These are phyloP conservation scores for Pocillopora damicornis DNA, from an alignment of 64 coral and sea anemone genomes.

Conservation along the genomic window DNA sequence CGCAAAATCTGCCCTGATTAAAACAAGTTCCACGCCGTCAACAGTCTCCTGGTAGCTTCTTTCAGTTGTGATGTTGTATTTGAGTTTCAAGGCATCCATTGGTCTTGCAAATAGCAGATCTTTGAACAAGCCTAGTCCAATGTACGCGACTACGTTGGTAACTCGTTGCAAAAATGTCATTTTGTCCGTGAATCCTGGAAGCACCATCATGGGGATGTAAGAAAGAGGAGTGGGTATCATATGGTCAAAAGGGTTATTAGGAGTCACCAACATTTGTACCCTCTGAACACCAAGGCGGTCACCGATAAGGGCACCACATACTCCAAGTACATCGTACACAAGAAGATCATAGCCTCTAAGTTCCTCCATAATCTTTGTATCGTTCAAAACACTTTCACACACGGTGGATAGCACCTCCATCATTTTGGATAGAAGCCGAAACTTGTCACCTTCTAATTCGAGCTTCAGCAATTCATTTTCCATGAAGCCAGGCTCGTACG, in stretches of 20 bases:
- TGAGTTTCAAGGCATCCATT: conserved; percentile 26
- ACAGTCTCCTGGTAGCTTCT: conserved; percentile 10
- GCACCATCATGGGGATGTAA: conserved; percentile 22
- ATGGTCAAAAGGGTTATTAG: neutral
- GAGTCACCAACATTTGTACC: conserved; percentile 14
- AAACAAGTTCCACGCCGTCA: conserved; percentile 8
- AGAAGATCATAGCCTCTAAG: conserved; percentile 50
- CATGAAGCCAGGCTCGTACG: neutral
- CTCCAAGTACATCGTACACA: conserved; percentile 2
- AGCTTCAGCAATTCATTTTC: neutral
- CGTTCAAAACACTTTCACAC: conserved; percentile 41
- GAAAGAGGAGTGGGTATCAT: conserved; percentile 23
- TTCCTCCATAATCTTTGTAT: conserved; percentile 1
- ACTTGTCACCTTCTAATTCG: neutral
- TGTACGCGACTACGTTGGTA: conserved; percentile 12
- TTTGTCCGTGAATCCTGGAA: neutral
- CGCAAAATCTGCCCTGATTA: conserved; percentile 39
- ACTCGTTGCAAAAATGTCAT: conserved; percentile 67
- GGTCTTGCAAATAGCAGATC: neutral
- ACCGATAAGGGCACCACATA: conserved; percentile 37
- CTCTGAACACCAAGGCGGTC: conserved; percentile 26
- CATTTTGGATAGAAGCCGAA: neutral
- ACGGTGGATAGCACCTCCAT: neutral
- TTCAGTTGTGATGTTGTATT: conserved; percentile 38
- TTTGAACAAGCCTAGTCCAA: neutral